phyloP scores from a whole-genome alignment of 2,888 invertebrate species.

The Eupeodes latifasciatus region DNA sequence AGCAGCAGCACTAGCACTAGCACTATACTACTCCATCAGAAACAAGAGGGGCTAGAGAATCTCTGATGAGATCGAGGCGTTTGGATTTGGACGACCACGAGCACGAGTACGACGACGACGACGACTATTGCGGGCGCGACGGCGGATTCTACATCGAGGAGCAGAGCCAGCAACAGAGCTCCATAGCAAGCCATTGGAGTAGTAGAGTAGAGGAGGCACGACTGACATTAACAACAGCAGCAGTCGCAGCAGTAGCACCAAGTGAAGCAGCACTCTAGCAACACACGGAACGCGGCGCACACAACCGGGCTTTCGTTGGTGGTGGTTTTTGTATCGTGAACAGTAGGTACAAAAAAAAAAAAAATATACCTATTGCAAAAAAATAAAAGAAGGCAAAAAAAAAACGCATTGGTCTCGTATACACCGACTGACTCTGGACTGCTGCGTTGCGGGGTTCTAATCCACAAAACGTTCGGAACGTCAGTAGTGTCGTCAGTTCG shows the following conservation, averaged over 20 bases:
- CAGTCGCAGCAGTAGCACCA: constrained; percentile 67
- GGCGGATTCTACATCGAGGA: constrained; percentile 54
- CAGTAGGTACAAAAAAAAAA: constrained; percentile 58
- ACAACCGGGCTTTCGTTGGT: constrained; percentile 71
- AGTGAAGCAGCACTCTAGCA: constrained; percentile 74
- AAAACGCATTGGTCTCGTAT: constrained; percentile 76
- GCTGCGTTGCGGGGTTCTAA: constrained; percentile 77
- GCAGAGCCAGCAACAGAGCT: constrained; percentile 69
- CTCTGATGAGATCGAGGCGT: constrained; percentile 73
- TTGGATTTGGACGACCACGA: constrained; percentile 13
- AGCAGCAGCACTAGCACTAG: constrained; percentile 1
- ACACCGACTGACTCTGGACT: constrained; percentile 74
- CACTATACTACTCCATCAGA: constrained; percentile 62
- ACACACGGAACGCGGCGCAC: constrained; percentile 73
- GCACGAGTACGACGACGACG: constrained; percentile 40
- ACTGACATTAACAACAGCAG: constrained; percentile 72
- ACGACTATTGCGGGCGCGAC: constrained; percentile 62
- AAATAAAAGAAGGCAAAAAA: constrained; percentile 55
- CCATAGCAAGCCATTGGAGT: constrained; percentile 70
- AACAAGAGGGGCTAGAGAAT: constrained; percentile 73
- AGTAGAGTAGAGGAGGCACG: constrained; percentile 75
- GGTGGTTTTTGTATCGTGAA: constrained; percentile 76
- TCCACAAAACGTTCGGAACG: constrained; percentile 77
- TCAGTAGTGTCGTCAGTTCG: constrained; percentile 80
- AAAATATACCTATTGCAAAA: constrained; percentile 59